These are phyloP conservation scores for Tapera naevia DNA, from an alignment of 2,797 vertebrate genomes.

Conservation along the genomic window DNA sequence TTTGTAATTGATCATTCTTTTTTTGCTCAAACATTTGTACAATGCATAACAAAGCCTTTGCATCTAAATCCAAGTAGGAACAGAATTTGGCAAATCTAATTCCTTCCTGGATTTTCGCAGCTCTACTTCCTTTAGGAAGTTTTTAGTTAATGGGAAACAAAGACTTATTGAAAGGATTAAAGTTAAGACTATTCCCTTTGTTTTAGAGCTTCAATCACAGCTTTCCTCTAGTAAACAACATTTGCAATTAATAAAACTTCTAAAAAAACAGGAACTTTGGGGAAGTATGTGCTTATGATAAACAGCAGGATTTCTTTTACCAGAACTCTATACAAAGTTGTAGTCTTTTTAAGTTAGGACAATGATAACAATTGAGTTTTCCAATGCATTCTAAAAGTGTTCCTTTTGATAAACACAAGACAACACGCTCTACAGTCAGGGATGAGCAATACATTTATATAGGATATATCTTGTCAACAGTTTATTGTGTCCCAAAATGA, in stretches of 20 bases:
- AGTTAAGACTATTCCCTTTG: conserved; percentile 76
- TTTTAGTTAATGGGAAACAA: conserved; percentile 88
- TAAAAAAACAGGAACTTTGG: conserved; percentile 84
- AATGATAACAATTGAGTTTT: conserved; percentile 64
- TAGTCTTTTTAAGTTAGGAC: conserved; percentile 68
- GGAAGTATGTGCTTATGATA: conserved; percentile 78
- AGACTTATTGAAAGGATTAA: conserved; percentile 83
- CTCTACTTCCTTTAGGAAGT: conserved; percentile 88
- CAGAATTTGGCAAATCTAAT: conserved; percentile 74
- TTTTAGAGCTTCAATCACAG: conserved; percentile 74
- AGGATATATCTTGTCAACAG: conserved; percentile 24
- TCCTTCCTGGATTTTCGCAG: conserved; percentile 80
- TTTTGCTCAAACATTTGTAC: conserved; percentile 62
- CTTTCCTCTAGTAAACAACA: conserved; percentile 80
- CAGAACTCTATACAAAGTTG: conserved; percentile 67
- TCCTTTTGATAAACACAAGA: conserved; percentile 60
- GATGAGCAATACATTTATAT: conserved; percentile 29
- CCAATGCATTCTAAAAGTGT: conserved; percentile 60
- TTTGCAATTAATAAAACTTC: conserved; percentile 78
- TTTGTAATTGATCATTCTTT: conserved; percentile 1
- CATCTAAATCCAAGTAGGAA: conserved; percentile 58
- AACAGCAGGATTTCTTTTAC: conserved; percentile 75
- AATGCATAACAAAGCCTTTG: conserved; percentile 65
- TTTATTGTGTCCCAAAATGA: conserved; percentile 27
- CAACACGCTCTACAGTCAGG: background rate